Percentiles rank a stretch among this genome's conserved stretches.
phyloP scores from a whole-genome alignment of 2,113 vertebrate genomes.

The Poicephalus meyeri region DNA sequence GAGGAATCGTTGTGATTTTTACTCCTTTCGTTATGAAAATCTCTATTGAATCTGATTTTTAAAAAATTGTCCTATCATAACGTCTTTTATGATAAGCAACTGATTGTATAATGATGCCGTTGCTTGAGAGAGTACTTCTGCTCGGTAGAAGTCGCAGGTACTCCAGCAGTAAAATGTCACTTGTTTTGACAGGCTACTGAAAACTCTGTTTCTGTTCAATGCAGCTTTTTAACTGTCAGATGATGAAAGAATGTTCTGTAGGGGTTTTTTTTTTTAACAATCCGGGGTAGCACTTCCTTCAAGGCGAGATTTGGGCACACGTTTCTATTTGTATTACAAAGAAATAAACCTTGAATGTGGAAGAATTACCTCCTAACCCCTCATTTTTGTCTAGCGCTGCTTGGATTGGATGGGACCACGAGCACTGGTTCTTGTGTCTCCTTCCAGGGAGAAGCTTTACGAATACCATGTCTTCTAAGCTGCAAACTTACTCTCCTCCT shows the following conservation, averaged over 20 bases:
- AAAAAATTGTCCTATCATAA: not conserved
- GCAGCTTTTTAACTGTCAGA: conserved; percentile 68
- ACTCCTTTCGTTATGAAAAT: conserved; percentile 29
- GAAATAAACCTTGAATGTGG: conserved; percentile 73
- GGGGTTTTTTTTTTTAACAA: not conserved
- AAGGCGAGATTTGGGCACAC: conserved; percentile 49
- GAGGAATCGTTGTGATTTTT: conserved; percentile 47
- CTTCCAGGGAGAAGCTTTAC: not conserved
- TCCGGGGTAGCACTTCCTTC: conserved; percentile 65
- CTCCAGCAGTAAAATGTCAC: conserved; percentile 38
- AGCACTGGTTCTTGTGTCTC: not conserved
- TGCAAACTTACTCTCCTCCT: not conserved
- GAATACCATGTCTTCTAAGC: not conserved
- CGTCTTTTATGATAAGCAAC: conserved; percentile 36
- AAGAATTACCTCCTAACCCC: conserved; percentile 19
- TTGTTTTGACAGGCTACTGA: conserved; percentile 53
- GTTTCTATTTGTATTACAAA: conserved; percentile 68
- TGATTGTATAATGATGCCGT: conserved; percentile 29
- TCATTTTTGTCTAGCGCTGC: not conserved
- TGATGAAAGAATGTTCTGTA: conserved; percentile 64
- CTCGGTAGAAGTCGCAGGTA: conserved; percentile 31
- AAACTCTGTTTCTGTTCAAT: conserved; percentile 45
- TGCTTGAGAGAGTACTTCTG: conserved; percentile 29
- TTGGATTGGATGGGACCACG: not conserved
- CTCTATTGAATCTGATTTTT: conserved; percentile 4